A percentile compares a stretch with the other conserved stretches of the same genome.
Evolutionary conservation across 2,888 invertebrate genomes (phyloP).

Genomic region (Campoplex capitator): DNA sequence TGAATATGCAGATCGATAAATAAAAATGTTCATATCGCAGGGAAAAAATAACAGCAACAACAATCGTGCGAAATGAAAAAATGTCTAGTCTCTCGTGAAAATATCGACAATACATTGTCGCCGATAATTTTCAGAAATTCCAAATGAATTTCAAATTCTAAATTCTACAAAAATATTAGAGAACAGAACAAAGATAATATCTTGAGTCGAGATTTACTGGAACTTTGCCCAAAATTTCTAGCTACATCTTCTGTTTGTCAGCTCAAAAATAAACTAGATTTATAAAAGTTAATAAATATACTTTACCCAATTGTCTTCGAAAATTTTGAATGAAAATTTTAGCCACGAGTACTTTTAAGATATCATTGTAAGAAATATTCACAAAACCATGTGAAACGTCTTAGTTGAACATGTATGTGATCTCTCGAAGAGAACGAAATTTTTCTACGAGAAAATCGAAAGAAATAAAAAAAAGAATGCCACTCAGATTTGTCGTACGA

Average conservation of each 20-base stretch:
- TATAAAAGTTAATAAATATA: background rate
- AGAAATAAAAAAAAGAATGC: conserved; percentile 15
- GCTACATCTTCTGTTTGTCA: no score
- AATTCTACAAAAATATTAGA: background rate
- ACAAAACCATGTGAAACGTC: background rate
- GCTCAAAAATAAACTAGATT: no score
- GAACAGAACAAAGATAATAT: no score
- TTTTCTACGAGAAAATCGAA: background rate
- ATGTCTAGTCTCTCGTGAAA: background rate
- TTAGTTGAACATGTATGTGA: background rate
- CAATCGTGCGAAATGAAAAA: background rate
- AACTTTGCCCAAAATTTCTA: no score
- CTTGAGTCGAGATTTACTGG: no score
- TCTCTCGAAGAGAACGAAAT: background rate
- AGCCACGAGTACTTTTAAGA: background rate
- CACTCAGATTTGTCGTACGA: conserved; percentile 54
- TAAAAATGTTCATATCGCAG: background rate
- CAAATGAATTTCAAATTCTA: background rate
- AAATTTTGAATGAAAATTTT: background rate
- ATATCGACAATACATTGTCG: background rate
- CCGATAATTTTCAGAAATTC: no score
- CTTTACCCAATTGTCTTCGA: background rate
- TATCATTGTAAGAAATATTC: background rate
- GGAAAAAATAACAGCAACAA: background rate
- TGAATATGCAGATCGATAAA: no score